A percentile compares a stretch with the other conserved stretches of the same genome.
phyloP scores from a whole-genome alignment of 1,140 invertebrate genomes.

The Rhagoletis pomonella region DNA sequence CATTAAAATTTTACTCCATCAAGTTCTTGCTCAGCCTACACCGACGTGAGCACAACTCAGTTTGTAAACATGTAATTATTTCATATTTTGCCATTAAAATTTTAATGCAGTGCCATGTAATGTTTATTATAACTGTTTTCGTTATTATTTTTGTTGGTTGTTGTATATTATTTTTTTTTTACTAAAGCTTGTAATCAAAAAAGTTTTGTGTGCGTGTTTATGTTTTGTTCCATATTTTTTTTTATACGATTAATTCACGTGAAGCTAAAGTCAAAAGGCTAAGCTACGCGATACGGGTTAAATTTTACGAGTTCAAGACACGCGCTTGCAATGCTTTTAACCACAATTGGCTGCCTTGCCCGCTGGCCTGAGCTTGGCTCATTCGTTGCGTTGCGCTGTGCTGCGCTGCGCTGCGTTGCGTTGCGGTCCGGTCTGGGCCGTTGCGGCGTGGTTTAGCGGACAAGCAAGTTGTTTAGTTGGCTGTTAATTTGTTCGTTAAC shows the following conservation, averaged over 20 bases:
- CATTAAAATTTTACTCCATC: not conserved
- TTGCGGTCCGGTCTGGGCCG: not conserved
- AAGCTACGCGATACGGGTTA: slow-evolving; percentile 36
- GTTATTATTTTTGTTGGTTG: not conserved
- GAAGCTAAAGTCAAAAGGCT: slow-evolving; percentile 29
- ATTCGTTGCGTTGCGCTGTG: not conserved
- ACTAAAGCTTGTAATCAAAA: not conserved
- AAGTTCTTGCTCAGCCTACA: not conserved
- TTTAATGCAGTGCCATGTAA: slow-evolving; percentile 46
- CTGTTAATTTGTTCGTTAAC: slow-evolving; percentile 43
- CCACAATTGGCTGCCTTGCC: not conserved
- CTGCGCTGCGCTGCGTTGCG: not conserved
- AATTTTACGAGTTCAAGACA: slow-evolving; percentile 42
- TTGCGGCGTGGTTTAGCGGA: slow-evolving; percentile 7
- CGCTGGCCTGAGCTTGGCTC: not conserved
- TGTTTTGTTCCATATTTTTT: not conserved
- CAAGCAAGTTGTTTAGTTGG: slow-evolving; percentile 27
- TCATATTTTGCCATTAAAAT: slow-evolving; percentile 13
- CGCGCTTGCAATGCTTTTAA: slow-evolving; percentile 41
- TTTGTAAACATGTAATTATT: slow-evolving; percentile 45
- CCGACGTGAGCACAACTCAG: not conserved
- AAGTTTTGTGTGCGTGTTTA: slow-evolving; percentile 2
- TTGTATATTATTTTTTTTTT: not conserved
- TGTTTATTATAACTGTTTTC: slow-evolving; percentile 29
- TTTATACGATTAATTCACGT: slow-evolving; percentile 14